phyloP scores from a whole-genome alignment of 1,140 invertebrate species.

The Hetaerina americana region DNA sequence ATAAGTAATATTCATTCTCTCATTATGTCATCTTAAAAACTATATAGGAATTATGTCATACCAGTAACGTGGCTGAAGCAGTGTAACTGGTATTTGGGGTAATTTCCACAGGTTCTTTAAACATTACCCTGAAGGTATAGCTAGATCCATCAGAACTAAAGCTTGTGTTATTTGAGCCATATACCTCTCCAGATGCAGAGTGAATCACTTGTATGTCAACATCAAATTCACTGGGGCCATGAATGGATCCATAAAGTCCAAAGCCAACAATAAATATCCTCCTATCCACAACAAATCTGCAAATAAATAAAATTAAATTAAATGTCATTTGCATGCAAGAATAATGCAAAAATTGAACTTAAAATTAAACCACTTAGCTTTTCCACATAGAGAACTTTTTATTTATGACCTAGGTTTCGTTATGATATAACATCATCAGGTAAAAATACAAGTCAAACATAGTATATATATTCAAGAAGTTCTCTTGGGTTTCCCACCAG shows the following conservation, averaged over 20 bases:
- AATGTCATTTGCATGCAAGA: no score
- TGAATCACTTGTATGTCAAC: conserved; percentile 69
- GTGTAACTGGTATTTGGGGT: conserved; percentile 68
- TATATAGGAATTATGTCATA: no score
- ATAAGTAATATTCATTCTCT: no score
- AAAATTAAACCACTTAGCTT: no score
- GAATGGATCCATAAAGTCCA: conserved; percentile 76
- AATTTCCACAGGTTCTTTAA: conserved; percentile 79
- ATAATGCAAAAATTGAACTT: no score
- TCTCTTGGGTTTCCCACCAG: no score
- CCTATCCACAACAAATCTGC: conserved; percentile 67
- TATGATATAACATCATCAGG: no score
- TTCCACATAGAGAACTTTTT: no score
- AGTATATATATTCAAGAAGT: no score
- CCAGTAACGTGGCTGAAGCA: conserved; percentile 68
- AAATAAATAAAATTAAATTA: conserved; percentile 16
- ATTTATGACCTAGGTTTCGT: no score
- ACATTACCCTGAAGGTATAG: conserved; percentile 74
- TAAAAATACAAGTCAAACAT: no score
- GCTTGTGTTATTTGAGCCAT: conserved; percentile 61
- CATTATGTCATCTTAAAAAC: no score
- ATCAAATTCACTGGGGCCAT: conserved; percentile 68
- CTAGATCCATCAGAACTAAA: conserved; percentile 72
- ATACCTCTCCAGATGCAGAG: conserved; percentile 57
- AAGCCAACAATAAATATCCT: conserved; percentile 78